These are phyloP conservation scores for Mareca penelope DNA, from an alignment of 2,797 vertebrate species.

Conservation along the genomic window DNA sequence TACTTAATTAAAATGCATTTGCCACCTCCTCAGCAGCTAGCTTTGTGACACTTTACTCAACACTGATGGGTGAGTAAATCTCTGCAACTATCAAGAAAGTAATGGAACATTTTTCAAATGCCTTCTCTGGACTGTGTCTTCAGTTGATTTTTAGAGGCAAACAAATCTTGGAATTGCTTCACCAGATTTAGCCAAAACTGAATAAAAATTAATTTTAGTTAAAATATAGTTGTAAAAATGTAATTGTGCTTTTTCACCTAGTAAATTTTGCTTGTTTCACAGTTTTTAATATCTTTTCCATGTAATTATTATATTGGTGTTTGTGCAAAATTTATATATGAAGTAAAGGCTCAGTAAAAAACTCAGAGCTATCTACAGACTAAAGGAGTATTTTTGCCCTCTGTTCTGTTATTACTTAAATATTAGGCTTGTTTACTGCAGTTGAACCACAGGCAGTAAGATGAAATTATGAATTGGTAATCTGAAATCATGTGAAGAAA, in stretches of 20 bases:
- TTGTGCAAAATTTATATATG: neutral
- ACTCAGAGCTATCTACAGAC: neutral
- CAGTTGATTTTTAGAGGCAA: neutral
- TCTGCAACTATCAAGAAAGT: neutral
- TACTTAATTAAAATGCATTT: neutral
- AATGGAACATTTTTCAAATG: neutral
- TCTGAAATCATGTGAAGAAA: neutral
- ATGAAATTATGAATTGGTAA: neutral
- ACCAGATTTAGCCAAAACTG: neutral
- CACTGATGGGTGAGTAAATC: neutral
- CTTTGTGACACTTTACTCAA: neutral
- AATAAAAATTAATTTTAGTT: neutral
- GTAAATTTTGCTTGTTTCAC: neutral
- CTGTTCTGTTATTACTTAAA: constrained; percentile 3
- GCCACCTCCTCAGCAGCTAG: neutral
- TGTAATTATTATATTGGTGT: neutral
- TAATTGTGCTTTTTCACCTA: neutral
- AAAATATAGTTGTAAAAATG: neutral
- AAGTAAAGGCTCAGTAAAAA: neutral
- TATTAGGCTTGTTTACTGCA: neutral
- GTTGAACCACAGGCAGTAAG: neutral
- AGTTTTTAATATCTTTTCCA: neutral
- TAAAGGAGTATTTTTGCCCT: neutral
- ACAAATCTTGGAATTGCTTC: neutral
- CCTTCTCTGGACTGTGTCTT: neutral